phyloP scores from a whole-genome alignment of 2,888 invertebrate genomes.

The Orchestes rusci region DNA sequence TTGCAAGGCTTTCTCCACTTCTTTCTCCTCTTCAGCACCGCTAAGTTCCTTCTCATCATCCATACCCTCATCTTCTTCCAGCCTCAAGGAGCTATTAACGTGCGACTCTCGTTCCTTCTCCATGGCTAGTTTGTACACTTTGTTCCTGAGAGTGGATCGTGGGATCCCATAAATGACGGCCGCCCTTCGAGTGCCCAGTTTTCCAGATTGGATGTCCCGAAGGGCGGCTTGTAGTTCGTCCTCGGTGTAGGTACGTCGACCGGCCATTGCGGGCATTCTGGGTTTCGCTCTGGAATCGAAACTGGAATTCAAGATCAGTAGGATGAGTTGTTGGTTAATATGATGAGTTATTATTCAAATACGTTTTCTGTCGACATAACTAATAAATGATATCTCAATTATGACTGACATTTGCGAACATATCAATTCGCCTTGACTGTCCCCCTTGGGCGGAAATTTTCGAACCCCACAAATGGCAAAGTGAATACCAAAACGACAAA shows the following conservation, averaged over 20 bases:
- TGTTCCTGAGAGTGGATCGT: constrained; percentile 91
- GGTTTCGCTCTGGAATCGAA: constrained; percentile 60
- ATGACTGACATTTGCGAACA: no score
- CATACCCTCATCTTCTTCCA: constrained; percentile 49
- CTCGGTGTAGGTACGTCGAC: constrained; percentile 85
- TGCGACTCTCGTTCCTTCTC: constrained; percentile 64
- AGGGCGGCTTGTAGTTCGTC: constrained; percentile 92
- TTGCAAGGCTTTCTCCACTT: constrained; percentile 52
- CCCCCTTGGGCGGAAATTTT: no score
- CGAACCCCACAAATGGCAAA: no score
- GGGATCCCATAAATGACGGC: constrained; percentile 96
- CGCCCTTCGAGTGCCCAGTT: constrained; percentile 86
- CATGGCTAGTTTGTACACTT: constrained; percentile 77
- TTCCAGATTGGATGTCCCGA: constrained; percentile 86
- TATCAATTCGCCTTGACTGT: no score
- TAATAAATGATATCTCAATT: no score
- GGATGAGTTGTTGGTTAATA: constrained; percentile 11
- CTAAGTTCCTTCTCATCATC: constrained; percentile 54
- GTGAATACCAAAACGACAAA: no score
- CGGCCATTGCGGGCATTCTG: constrained; percentile 55
- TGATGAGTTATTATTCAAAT: no score
- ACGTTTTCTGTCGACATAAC: no score
- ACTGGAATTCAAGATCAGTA: constrained; percentile 40
- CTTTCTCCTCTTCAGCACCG: constrained; percentile 54
- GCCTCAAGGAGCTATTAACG: constrained; percentile 40